Evolutionary conservation across 92 coral and sea anemone genomes (phyloP), one percentile per base, ranked within the genome.

Genomic region (Bergia puertoricense): DNA sequence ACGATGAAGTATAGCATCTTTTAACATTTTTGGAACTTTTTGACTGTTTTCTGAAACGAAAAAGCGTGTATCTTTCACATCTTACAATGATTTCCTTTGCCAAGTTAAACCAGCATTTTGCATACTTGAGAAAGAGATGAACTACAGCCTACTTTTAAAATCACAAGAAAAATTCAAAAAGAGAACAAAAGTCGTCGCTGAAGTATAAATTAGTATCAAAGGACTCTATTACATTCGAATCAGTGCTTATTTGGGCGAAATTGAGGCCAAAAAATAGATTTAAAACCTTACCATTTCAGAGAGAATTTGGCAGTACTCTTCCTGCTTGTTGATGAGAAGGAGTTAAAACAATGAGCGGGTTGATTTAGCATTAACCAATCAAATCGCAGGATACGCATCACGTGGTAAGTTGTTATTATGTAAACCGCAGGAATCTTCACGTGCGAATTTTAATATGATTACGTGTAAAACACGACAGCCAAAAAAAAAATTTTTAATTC

Each of bases 141-240:
- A 88, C 92, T 86, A 88, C 94, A 89, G 89, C 93, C 92, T 95
- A 93, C 96, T 95, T 95, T 95, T 95, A 79, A 95, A 88, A 93
- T 93, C 92, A 88, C 89, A 80, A 87, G 93, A 93, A 93, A 89
- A 91, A 91, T 56, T 69, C 5, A 73, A 71, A 84, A 84, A 84
- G 77, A 84, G 48, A 22, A 9, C 23, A 84, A 84, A 84, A 84
- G 23, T 84, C 87, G 77, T 84, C 87, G 87, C 87, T 69, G 77
- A 46, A 46, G 66, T 84, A 18, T 68, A 69, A 84, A 84, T 30
- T 84, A 73, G 40, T 56, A 44, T 69, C 44, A 45, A 84, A 71
- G 46, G 57, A 84, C 77, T 72, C 79, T 48, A 71, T 71, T 84
- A 37, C 56, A 44, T 75, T 72, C 87, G 67, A 73, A 15, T 45